Evolutionary conservation across 1,140 invertebrate species (phyloP).

Genomic region (Trichonephila clavata): DNA sequence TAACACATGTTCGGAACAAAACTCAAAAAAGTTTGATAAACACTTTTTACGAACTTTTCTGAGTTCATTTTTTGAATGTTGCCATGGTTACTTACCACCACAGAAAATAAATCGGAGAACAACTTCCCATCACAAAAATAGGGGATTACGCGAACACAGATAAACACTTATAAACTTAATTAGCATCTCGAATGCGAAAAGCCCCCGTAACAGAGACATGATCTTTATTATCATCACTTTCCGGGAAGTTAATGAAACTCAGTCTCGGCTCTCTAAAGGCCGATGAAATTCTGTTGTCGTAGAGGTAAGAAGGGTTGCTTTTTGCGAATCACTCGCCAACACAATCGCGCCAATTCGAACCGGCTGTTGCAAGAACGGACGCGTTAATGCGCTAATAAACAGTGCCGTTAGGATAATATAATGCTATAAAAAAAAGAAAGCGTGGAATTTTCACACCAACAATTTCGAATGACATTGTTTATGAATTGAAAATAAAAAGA

Average conservation of each 20-base stretch:
- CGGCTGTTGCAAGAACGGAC: neutral
- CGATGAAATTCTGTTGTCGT: constrained; percentile 63
- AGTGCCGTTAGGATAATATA: neutral
- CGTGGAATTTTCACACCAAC: neutral
- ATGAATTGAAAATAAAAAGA: neutral
- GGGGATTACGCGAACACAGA: neutral
- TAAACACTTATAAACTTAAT: neutral
- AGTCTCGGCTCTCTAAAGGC: constrained; percentile 31
- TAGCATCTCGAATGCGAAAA: neutral
- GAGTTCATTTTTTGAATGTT: constrained; percentile 45
- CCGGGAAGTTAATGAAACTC: constrained; percentile 49
- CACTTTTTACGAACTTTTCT: constrained; percentile 48
- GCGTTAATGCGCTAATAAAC: constrained; percentile 6
- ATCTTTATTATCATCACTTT: constrained; percentile 45
- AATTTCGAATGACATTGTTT: neutral
- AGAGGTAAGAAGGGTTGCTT: constrained; percentile 66
- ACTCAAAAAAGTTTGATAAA: constrained; percentile 44
- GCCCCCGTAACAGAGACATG: neutral
- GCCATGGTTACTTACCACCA: constrained; percentile 54
- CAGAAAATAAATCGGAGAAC: constrained; percentile 5
- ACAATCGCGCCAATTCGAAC: constrained; percentile 7
- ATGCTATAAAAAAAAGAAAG: neutral
- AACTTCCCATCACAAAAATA: neutral
- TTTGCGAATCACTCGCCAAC: neutral
- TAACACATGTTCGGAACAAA: constrained; percentile 16